phyloP scores from a whole-genome alignment of 2,797 vertebrate genomes.

The Pantherophis alleghaniensis region DNA sequence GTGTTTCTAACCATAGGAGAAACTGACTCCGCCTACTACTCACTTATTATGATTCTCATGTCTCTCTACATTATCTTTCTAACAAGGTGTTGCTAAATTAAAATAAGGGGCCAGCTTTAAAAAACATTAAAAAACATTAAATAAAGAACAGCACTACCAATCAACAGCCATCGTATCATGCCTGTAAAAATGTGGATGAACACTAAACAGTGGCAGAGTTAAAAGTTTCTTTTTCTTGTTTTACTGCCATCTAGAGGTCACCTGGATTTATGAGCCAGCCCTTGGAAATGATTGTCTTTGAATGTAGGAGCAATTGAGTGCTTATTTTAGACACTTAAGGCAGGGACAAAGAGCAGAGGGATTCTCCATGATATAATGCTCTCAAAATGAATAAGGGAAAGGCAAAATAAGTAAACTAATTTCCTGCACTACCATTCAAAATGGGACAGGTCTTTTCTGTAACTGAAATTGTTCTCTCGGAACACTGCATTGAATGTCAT shows the following conservation, averaged over 20 bases:
- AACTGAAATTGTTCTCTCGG: not conserved
- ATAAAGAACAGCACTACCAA: not conserved
- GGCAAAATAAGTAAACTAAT: not conserved
- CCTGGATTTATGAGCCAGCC: not conserved
- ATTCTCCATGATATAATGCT: not conserved
- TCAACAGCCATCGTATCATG: not conserved
- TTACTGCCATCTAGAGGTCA: not conserved
- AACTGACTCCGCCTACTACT: not conserved
- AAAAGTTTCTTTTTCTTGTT: not conserved
- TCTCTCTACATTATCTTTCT: not conserved
- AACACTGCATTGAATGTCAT: not conserved
- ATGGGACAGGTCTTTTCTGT: not conserved
- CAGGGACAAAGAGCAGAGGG: not conserved
- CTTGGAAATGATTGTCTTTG: not conserved
- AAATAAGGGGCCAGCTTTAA: not conserved
- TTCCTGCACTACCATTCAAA: not conserved
- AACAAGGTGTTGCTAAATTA: not conserved
- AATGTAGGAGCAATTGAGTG: not conserved
- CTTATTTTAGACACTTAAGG: not conserved
- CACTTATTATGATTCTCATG: not conserved
- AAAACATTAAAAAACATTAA: not conserved
- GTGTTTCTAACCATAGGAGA: not conserved
- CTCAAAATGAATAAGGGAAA: not conserved
- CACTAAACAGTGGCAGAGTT: not conserved
- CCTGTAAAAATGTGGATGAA: not conserved